Evolutionary conservation across 2,888 invertebrate species (phyloP), one percentile per base, ranked within the genome.

Genomic region (Drosophila mulleri): DNA sequence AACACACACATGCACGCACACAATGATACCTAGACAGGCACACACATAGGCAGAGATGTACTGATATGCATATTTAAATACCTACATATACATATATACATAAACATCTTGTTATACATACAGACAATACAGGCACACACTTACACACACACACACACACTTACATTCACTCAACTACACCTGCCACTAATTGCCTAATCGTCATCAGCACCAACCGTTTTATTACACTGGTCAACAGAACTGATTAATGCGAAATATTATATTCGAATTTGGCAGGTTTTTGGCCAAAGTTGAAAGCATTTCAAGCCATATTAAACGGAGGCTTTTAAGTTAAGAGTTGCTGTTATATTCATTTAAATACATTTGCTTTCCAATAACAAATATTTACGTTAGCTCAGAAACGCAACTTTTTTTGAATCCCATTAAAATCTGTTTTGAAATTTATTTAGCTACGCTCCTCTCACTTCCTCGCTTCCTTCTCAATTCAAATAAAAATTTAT

Each of bases 141-240:
- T 12, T 14, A n/a, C 18, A 18, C 32, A n/a, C n/a, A n/a, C 18
- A 29, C 26, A 3, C 14, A 4, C 18, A 44, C n/a, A 32, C 18
- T 12, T 12, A 32, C 18, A 18, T 18, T n/a, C 18, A n/a, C 8
- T 23, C 5, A 11, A 6, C 59, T 52, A 35, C 68, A 52, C 45
- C 52, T 26, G 18, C 62, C 50, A 50, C 50, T 35, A 32, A 32
- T 35, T 50, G 32, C 50, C 18, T 50, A 35, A 45, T 35, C 12
- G 45, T 18, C 50, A 58, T 16, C 53, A 37, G 14, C 60, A 26
- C 14, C 63, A 57, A 50, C 65, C 20, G 20, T 18, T 52, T 52
- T n/a, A n/a, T 26, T 48, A 48, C 48, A 50, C 48, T 2, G 3
- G 1, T 18, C 48, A 32, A 18, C 48, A 32, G 0, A 7, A 7